Conservation (phyloP, 1,140 invertebrate species). For the Goniozus legneri region DNA sequence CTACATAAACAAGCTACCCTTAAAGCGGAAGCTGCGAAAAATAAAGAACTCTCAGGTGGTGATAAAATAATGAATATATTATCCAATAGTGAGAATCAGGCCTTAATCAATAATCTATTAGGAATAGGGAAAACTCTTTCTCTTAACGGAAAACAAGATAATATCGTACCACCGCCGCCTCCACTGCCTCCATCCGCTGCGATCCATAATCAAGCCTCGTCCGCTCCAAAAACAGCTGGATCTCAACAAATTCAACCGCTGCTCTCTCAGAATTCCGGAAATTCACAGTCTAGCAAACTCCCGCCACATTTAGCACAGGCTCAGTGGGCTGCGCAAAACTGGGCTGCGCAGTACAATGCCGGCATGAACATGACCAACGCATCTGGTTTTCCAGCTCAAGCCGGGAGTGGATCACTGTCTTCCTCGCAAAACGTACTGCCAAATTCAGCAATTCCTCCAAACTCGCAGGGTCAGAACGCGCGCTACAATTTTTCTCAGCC, state of each 20-base stretch:
- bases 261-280: no score
- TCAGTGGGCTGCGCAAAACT: conserved; percentile 46
- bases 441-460: conserved; percentile 25
- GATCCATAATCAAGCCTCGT: no score
- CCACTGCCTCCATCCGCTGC: neutral
- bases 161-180: conserved; percentile 18
- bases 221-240: no score
- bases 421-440: neutral
- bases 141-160: conserved; percentile 42
- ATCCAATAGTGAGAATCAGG: conserved; percentile 49
- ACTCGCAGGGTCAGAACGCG: conserved; percentile 9
- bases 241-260: no score
- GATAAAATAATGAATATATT: conserved; percentile 51
- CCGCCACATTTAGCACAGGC: no score
- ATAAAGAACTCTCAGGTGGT: conserved; percentile 43
- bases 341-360: conserved; percentile 42
- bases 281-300: no score
- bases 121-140: conserved; percentile 51
- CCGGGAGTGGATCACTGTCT: conserved; percentile 4
- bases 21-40: conserved; percentile 38
- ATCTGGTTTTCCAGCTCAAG: conserved; percentile 13
- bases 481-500: conserved; percentile 28
- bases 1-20: conserved; percentile 41
- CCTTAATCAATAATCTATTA: conserved; percentile 48
- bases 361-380: conserved; percentile 17